Base-by-base conservation (phyloP, 1,140 invertebrate species). In the Matsumurasca onukii region DNA sequence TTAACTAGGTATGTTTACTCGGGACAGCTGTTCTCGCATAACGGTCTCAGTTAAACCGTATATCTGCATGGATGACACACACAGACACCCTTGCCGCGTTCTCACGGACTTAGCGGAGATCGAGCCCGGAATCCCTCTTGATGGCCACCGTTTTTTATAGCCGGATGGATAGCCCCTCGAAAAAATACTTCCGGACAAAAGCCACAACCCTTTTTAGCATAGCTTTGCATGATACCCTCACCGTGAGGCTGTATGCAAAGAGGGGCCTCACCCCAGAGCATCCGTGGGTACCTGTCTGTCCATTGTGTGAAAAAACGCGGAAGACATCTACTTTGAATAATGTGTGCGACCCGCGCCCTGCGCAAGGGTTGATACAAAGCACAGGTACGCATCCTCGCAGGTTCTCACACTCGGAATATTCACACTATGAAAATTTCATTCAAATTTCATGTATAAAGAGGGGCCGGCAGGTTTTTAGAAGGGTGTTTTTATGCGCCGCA, bases 291-390 rank as follows among this genome's bases (percentile, higher is more conserved):
- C 55, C 55, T 59, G 55, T n/a, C n/a, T n/a, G n/a, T 59, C 25
- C 55, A 59, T 59, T 59, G 55, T 27, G n/a, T 59, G 55, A 59
- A 59, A 59, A 59, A 59, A 59, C 55, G 15, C 55, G 15, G 55
- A 59, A 59, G 55, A 59, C 55, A 59, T 59, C 55, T 59, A 59
- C 55, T 59, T 59, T 59, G 55, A 59, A 59, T 59, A 59, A 59
- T 59, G 55, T 59, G 24, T 27, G 15, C 25, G 15, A 29, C 55
- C 24, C 15, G 55, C 15, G 25, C 55, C 49, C 34, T 17, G 34
- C 34, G 22, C 12, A 59, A 59, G 55, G 55, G 55, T 25, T 59
- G 17, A 5, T 39, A 39, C 34, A 39, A 39, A 39, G 34, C n/a
- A 39, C 34, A 39, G 34, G 34, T 39, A n/a, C 34, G 5, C 34